Conservation (phyloP, 2,113 vertebrate species). For the Rutilus rutilus region DNA sequence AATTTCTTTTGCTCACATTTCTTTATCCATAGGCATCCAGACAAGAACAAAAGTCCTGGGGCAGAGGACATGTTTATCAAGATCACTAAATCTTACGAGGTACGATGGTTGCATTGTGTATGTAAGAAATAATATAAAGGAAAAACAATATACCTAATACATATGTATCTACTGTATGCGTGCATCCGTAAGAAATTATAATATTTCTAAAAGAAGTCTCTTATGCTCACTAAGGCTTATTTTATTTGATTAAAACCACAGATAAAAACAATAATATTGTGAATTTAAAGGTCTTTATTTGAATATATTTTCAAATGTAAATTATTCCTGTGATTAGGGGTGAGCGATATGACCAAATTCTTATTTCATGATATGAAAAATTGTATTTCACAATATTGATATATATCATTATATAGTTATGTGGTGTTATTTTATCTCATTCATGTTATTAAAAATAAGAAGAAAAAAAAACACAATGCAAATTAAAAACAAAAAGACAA, state of each 20-base stretch:
- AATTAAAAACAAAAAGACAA: too few relatives aligned
- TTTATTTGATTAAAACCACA: background rate
- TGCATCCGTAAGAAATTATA: background rate
- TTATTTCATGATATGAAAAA: too few relatives aligned
- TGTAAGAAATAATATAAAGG: background rate
- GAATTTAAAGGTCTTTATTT: background rate
- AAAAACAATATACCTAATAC: background rate
- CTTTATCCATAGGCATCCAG: conserved; percentile 86
- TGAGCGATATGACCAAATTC: too few relatives aligned
- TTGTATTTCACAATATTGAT: too few relatives aligned
- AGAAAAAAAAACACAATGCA: too few relatives aligned
- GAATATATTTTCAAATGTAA: background rate
- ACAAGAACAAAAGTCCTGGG: conserved; percentile 93
- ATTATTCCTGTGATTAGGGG: too few relatives aligned
- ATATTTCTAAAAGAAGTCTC: background rate
- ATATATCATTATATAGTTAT: too few relatives aligned
- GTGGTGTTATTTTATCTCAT: too few relatives aligned
- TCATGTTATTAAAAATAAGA: too few relatives aligned
- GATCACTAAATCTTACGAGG: conserved; percentile 96
- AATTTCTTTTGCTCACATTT: background rate
- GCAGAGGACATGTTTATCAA: conserved; percentile 96
- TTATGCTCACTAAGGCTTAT: background rate
- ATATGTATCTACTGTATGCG: too few relatives aligned
- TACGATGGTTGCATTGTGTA: conserved; percentile 61
- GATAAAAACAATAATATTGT: background rate